Evolutionary conservation across 2,797 vertebrate species (phyloP), one percentile per base, ranked within the genome.

Genomic region (Corythornis leucogaster): DNA sequence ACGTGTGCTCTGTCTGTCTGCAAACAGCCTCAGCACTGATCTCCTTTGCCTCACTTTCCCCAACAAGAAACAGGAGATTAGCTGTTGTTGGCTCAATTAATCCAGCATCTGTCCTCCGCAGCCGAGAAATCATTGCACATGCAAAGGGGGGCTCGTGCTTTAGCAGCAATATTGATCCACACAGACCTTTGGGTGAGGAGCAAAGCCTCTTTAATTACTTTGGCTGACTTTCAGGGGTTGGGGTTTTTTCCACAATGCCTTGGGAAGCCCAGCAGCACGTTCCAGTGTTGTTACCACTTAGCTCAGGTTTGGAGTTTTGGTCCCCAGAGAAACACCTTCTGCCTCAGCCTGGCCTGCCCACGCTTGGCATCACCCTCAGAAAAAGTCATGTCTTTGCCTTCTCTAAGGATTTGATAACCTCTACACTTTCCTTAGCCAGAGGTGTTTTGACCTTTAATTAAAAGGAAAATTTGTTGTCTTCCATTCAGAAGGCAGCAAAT

Each of bases 401-500:
- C 94, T 93, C 92, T 93, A 58, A 89, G 82, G 90, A 90, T 94
- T 96, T 96, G 95, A 96, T 97, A 97, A 97, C 97, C 97, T 96
- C 97, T 96, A 97, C 92, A 63, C 92, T 97, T 97, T 90, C 75
- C 94, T 94, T 96, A 93, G 95, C 97, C 96, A 93, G 96, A 97
- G 97, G 98, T 98, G 95, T 94, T 98, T 95, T 98, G 98, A 98
- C 98, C 98, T 98, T 98, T 98, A 98, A 98, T 98, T 98, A 98
- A 98, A 98, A 97, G 97, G 96, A 97, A 97, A 98, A 98, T 98
- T 97, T 98, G 97, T 98, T 97, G 97, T 97, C 98, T 98, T 98
- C 98, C 98, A 97, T 98, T 98, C 97, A 98, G 98, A 98, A 98
- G 98, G 98, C 98, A 98, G 98, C 98, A 98, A 98, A 98, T 99